phyloP scores from a whole-genome alignment of 1,140 invertebrate genomes.

The Drosophila kanapiae region DNA sequence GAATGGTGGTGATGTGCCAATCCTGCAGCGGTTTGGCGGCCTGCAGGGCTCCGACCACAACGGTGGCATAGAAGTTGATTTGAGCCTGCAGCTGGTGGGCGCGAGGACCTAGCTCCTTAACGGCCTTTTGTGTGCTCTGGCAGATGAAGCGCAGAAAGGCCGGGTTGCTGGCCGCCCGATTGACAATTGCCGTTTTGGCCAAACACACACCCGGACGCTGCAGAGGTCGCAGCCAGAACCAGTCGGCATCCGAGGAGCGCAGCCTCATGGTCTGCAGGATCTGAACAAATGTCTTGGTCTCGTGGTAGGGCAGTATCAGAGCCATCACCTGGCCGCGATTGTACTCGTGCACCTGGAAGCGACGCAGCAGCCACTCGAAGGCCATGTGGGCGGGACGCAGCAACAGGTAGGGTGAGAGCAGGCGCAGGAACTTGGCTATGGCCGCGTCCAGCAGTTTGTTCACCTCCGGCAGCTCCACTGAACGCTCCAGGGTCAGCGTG shows the following conservation, averaged over 20 bases:
- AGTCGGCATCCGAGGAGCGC: constrained; percentile 87
- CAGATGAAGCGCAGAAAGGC: constrained; percentile 92
- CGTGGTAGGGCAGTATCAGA: constrained; percentile 95
- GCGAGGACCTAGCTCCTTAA: constrained; percentile 88
- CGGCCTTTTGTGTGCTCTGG: constrained; percentile 88
- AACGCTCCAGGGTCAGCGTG: constrained; percentile 92
- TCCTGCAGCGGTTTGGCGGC: constrained; percentile 87
- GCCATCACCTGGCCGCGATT: constrained; percentile 93
- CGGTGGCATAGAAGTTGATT: constrained; percentile 92
- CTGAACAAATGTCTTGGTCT: constrained; percentile 94
- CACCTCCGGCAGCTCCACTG: constrained; percentile 90
- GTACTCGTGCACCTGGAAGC: constrained; percentile 95
- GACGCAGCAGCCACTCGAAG: constrained; percentile 96
- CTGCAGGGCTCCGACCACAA: constrained; percentile 90
- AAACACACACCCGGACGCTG: constrained; percentile 91
- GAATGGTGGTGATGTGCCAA: constrained; percentile 88
- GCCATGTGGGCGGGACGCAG: constrained; percentile 94
- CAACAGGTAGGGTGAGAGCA: constrained; percentile 95
- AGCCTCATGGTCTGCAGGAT: constrained; percentile 92
- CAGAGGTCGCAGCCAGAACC: constrained; percentile 91
- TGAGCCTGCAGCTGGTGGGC: constrained; percentile 89
- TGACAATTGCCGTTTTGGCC: constrained; percentile 90
- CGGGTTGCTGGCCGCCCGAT: constrained; percentile 89
- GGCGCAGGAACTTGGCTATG: constrained; percentile 92
- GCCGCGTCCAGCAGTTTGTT: constrained; percentile 92